Percentiles rank a stretch among this genome's conserved stretches.
Conservation (phyloP, 1,140 invertebrate genomes). For the Lucilia sericata region DNA sequence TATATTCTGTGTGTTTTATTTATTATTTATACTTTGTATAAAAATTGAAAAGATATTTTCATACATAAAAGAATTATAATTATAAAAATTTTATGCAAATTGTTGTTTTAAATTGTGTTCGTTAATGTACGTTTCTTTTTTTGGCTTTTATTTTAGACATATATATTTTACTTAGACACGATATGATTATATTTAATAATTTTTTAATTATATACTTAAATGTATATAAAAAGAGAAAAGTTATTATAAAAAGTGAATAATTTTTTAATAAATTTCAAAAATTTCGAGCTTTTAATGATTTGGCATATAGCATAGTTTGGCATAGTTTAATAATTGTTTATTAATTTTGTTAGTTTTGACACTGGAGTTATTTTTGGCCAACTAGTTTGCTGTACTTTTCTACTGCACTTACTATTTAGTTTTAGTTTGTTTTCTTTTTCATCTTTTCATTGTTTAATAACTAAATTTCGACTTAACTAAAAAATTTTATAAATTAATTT, state of each 20-base stretch:
- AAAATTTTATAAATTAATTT: not conserved
- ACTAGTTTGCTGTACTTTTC: no score
- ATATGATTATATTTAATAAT: not conserved
- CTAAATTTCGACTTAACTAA: no score
- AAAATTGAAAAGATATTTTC: not conserved
- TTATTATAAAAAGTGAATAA: not conserved
- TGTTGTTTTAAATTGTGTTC: not conserved
- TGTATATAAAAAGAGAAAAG: not conserved
- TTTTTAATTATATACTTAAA: conserved; percentile 18
- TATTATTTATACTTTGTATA: conserved; percentile 18
- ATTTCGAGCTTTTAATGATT: no score
- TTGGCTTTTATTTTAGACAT: conserved; percentile 4
- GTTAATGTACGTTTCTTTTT: not conserved
- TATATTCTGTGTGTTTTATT: not conserved
- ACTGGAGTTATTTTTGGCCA: no score
- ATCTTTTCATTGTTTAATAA: no score
- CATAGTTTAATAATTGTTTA: no score
- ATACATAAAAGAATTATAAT: not conserved
- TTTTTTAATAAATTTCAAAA: not conserved
- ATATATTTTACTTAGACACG: not conserved
- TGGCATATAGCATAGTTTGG: no score
- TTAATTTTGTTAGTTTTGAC: no score
- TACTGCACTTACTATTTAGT: no score
- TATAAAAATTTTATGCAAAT: not conserved
- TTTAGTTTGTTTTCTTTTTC: no score